Evolutionary conservation across 2,888 invertebrate genomes (phyloP), one percentile per base, ranked within the genome.

Genomic region (Xanthorhoe spadicearia): DNA sequence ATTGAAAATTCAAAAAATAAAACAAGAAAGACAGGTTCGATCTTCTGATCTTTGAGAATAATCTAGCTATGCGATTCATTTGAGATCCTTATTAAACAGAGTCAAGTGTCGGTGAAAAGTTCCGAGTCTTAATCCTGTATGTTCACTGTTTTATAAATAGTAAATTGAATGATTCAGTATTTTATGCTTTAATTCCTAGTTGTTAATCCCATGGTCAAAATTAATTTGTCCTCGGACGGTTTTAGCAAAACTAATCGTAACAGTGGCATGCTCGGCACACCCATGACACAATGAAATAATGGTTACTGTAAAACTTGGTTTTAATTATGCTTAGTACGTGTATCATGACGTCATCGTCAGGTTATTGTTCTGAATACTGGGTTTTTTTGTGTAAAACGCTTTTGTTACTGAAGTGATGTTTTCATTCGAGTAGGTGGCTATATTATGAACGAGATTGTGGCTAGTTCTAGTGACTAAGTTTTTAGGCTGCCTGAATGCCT

Each of bases 211-310:
- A 61, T 53, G 51, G 9, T 32, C 13, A 32, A 49, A 57, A 69
- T 69, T 28, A 66, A 69, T 69, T 56, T 60, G 69, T 66, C 69
- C 69, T 69, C 59, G 68, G 23, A 50, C n/a, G 28, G 50, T 18
- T 55, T 61, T 35, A 61, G 48, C 38, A 38, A 54, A 59, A 48
- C 48, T 63, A 59, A 57, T 62, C 56, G 32, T 7, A 48, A 15
- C 46, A 63, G 56, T 46, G n/a, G 43, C 38, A 55, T 56, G 9
- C 56, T 15, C 32, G 32, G 17, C 15, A 53, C 32, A 48, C 32
- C 53, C 35, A 18, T 18, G 3, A 35, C 53, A 19, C 53, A 53
- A 53, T 54, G 9, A 54, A 61, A 51, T 51, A 51, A 38, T 51
- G 49, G 17, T 57, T 49, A 18, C 28, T 56, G 9, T 46, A 17